Base-by-base conservation (phyloP, 1,140 invertebrate genomes). In the Tetramorium alpestre region DNA sequence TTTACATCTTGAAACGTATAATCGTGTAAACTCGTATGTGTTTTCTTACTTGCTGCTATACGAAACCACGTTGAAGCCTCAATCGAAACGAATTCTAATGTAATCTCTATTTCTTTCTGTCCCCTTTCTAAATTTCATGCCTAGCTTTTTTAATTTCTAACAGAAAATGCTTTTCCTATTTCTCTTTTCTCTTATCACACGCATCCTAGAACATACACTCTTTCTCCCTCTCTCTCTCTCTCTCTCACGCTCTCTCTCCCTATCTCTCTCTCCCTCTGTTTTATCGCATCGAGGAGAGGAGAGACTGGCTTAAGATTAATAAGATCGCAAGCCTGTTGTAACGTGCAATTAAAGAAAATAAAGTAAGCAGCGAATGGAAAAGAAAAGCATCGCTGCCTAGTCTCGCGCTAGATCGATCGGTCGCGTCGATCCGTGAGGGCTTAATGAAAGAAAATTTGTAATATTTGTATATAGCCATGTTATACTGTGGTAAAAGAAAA, bases 391-490 rank as follows among this genome's bases (percentile, higher is more conserved):
- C 33, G 58, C 64, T 70, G 65, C 65, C 28, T 67, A 28, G 65
- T 82, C 84, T 88, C 47, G 65, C 60, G n/a, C 28, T 8, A 58
- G 77, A 84, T 86, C 76, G 84, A 76, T 70, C 18, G 28, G 38
- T 54, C 7, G 41, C 56, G 33, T 87, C 64, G 88, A 89, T 82
- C 47, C 70, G 70, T 51, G 82, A 41, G 41, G 65, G 49, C 67
- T 49, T 85, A 70, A 49, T 64, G 58, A 82, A 81, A 54, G n/a
- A 85, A 69, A 87, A 72, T 69, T 88, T 91, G 89, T 91, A 91
- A 90, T 90, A 91, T 91, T 91, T 91, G 90, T 91, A 91, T 84
- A 91, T 91, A 91, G 87, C 89, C 84, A 91, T 87, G 73, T 88
- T 70, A 80, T 88, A 90, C 70, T 51, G 89, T 90, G 89, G 89